Percentiles rank a stretch among this genome's conserved stretches.
Conservation (phyloP, 2,797 vertebrate species). For the Melanotaenia trifasciata region DNA sequence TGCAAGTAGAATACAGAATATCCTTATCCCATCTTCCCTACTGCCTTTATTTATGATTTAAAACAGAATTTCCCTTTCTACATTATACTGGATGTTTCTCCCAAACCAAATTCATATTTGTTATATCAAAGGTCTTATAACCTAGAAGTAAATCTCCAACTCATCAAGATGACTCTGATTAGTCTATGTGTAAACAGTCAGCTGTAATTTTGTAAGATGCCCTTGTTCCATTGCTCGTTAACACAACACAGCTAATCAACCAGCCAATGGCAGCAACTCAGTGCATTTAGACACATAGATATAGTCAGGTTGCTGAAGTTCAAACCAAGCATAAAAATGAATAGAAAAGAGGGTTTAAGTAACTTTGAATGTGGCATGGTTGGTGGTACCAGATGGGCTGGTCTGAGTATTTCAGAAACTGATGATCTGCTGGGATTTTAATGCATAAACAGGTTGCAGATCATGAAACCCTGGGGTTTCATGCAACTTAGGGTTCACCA, state of each 20-base stretch:
- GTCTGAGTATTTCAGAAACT: neutral
- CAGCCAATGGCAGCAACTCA: neutral
- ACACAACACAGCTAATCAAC: neutral
- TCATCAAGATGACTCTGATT: slow-evolving; percentile 42
- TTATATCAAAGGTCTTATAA: slow-evolving; percentile 20
- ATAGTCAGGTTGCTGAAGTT: neutral
- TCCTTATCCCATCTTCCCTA: neutral
- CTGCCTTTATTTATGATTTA: neutral
- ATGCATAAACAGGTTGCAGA: too few species aligned
- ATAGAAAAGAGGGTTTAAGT: neutral
- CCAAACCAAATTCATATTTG: slow-evolving; percentile 27
- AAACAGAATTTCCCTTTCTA: slow-evolving; percentile 1
- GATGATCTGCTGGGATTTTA: too few species aligned
- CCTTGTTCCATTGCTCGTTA: too few species aligned
- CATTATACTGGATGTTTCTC: neutral
- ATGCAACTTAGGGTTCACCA: too few species aligned
- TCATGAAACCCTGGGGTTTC: too few species aligned
- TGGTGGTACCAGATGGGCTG: neutral
- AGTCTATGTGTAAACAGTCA: slow-evolving; percentile 2
- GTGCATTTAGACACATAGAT: neutral
- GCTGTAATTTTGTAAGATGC: neutral
- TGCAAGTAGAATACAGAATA: neutral
- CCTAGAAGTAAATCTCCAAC: slow-evolving; percentile 26
- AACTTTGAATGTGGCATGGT: neutral
- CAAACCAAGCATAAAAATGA: neutral